Evolutionary conservation across 2,113 vertebrate species (phyloP), one percentile per base, ranked within the genome.

Genomic region (Anthoscopus minutus): DNA sequence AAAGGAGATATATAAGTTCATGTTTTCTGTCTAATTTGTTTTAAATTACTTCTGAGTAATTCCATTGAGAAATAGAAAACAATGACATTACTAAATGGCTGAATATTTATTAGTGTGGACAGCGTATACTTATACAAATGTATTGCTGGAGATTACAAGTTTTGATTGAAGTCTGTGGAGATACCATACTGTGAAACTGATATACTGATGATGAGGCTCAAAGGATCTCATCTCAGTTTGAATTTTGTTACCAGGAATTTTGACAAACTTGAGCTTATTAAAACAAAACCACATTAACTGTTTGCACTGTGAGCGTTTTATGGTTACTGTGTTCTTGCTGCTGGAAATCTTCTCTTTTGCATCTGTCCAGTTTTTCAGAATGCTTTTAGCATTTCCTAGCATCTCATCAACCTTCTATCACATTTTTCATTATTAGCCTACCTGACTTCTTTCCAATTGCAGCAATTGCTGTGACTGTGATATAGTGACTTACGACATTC

Each of bases 31-130:
- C 58, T 78, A 60, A 91, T 76, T 90, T 86, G 22, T 81, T 91
- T 93, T 60, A 91, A 92, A 92, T 89, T 88, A 81, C 60, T 91
- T 91, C 33, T 74, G 72, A 84, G 18, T 67, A 84, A 37, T n/a
- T 48, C 65, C 57, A 3, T 1, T 64, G 65, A 86, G 77, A 40
- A 93, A 81, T 9, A 70, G 51, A 78, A 93, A 80, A 64, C 24
- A 40, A 86, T 65, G 38, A 82, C 0, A 0, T 72, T 88, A 33
- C 13, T 64, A 90, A 91, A 65, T 45, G 18, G 31, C 30, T 91
- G 77, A 88, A 57, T 93, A 91, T 81, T 93, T 92, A 70, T 62
- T 86, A 45, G 24, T 45, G 42, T 62, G 72, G 58, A 62, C 35
- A 64, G n/a, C 11, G 38, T 1, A 4, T 81, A 66, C 48, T 73